These are phyloP conservation scores for Xylocopa sonorina DNA, from an alignment of 1,140 invertebrate genomes.

Conservation along the genomic window DNA sequence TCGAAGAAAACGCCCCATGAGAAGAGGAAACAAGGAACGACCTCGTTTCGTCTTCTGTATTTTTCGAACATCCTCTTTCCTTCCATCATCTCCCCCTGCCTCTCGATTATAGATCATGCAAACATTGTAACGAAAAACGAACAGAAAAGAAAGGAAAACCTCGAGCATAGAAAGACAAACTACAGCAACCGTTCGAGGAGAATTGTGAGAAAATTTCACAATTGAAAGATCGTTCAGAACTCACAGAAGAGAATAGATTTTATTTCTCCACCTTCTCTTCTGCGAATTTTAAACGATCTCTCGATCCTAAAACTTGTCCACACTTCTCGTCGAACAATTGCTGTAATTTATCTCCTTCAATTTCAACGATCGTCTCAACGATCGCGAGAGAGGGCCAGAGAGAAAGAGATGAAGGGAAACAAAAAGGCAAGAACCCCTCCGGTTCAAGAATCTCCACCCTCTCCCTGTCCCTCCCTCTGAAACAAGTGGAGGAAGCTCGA, in stretches of 20 bases:
- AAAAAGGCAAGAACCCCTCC: neutral
- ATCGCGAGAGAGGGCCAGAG: neutral
- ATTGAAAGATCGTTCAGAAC: slow-evolving; percentile 24
- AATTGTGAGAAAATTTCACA: slow-evolving; percentile 37
- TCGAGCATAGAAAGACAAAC: slow-evolving; percentile 37
- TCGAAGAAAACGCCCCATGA: neutral
- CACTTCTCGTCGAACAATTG: slow-evolving; percentile 39
- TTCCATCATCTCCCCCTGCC: neutral
- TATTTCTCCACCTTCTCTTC: slow-evolving; percentile 56
- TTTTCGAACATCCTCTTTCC: too few species aligned
- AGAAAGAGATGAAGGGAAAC: neutral
- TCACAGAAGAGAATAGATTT: slow-evolving; percentile 23
- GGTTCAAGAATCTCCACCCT: too few species aligned
- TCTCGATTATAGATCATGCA: neutral
- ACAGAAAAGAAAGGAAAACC: neutral
- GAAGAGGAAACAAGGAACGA: slow-evolving; percentile 26
- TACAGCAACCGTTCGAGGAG: slow-evolving; percentile 33
- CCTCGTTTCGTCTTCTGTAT: neutral
- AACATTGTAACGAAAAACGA: neutral
- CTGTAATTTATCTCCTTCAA: neutral
- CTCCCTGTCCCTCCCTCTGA: neutral
- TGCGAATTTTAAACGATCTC: slow-evolving; percentile 20
- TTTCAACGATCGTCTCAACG: neutral
- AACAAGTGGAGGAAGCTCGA: slow-evolving; percentile 3
- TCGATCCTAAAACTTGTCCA: slow-evolving; percentile 12